Conservation (phyloP, 2,797 vertebrate species). For the Leucoraja ocellata region DNA sequence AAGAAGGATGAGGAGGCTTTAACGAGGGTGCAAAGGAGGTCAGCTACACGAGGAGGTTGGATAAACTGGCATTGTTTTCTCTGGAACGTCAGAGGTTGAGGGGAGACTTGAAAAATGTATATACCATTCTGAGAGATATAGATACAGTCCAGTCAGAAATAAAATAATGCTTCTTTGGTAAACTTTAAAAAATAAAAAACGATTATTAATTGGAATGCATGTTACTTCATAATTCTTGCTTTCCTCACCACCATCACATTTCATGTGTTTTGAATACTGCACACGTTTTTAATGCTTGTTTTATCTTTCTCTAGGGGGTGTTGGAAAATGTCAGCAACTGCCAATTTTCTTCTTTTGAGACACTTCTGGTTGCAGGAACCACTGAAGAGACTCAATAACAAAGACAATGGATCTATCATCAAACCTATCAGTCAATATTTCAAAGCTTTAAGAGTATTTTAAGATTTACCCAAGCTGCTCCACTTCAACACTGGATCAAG, state of each 20-base stretch:
- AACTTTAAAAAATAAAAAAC: not conserved
- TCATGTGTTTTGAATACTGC: not conserved
- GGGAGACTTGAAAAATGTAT: no score
- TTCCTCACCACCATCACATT: not conserved
- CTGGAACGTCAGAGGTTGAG: no score
- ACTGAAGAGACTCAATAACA: slow-evolving; percentile 8
- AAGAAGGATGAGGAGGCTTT: no score
- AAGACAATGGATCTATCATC: not conserved
- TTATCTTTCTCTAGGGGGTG: slow-evolving; percentile 41
- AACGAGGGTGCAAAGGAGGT: no score
- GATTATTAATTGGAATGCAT: not conserved
- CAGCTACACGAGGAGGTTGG: no score
- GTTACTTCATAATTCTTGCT: not conserved
- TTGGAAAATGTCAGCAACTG: slow-evolving; percentile 45
- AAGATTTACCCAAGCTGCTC: not conserved
- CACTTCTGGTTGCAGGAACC: slow-evolving; percentile 48
- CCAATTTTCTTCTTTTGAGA: slow-evolving; percentile 47
- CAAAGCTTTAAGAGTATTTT: not conserved
- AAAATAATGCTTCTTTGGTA: not conserved
- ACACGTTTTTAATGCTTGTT: not conserved
- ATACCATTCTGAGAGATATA: no score
- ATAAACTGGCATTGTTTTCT: no score
- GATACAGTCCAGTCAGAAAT: no score
- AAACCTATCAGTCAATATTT: not conserved
- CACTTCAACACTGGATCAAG: not conserved